phyloP scores from a whole-genome alignment of 2,797 vertebrate species.

The Sphenodon punctatus region DNA sequence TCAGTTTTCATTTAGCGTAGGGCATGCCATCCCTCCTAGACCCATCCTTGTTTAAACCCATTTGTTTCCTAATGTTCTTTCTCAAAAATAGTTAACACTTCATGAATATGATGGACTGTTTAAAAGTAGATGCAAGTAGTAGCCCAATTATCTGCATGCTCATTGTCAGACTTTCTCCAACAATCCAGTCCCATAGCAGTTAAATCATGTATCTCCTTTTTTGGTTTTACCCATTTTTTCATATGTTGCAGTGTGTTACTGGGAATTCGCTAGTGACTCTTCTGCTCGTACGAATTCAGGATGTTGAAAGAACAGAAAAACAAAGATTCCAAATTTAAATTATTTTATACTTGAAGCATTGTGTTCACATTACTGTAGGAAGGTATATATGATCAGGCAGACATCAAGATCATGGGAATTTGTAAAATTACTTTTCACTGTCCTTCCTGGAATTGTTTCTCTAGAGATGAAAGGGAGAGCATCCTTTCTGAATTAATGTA shows the following conservation, averaged over 20 bases:
- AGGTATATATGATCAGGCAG: neutral
- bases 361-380: conserved; percentile 18
- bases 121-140: neutral
- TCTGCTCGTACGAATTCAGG: neutral
- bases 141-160: neutral
- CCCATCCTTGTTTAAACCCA: no score
- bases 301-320: neutral
- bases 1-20: no score
- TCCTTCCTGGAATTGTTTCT: neutral
- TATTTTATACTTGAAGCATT: neutral
- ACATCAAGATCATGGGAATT: neutral
- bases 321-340: conserved; percentile 11
- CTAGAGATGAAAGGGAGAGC: neutral
- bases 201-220: neutral
- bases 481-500: neutral
- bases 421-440: neutral
- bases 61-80: no score
- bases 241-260: neutral
- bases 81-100: no score
- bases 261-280: neutral
- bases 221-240: neutral
- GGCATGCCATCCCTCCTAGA: no score
- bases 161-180: neutral
- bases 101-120: neutral
- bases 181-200: neutral